Evolutionary conservation across 64 coral and sea anemone genomes (phyloP), one percentile per base, ranked within the genome.

Genomic region (Stichodactyla helianthus): DNA sequence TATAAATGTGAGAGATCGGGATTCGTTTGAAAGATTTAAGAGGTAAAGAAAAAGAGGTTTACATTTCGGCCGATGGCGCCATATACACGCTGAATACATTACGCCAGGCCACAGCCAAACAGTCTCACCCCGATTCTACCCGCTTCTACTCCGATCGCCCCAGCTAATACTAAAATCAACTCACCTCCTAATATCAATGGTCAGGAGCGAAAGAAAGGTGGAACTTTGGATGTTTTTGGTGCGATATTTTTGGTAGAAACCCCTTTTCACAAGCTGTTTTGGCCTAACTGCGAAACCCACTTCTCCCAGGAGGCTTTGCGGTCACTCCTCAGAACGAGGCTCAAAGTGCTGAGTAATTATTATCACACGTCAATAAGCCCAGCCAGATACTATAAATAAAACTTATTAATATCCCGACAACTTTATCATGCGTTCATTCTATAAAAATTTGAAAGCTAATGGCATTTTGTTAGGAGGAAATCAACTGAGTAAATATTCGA

Each of bases 1-100:
- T 17, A 8, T 9, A 8, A 84, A 50, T n/a, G 1, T 27, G 2
- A 60, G 26, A 54, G 61, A 84, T 84, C 54, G 15, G n/a, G 55
- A 5, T 59, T 60, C 4, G 8, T 54, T 55, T 63, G 4, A 54
- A 54, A 55, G 27, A 7, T 22, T 59, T 13, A 57, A 27, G 17
- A 60, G 83, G 83, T 8, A n/a, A 81, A 35, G 83, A 26, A 84
- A 84, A 60, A 4, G 13, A 18, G 83, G 83, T 84, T 84, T 84
- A 57, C 27, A 63, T 84, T 84, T 84, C 54, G 83, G 83, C 83
- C 83, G 54, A 84, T 84, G 83, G 83, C 83, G 83, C 83, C 83
- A 84, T 84, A 8, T 81, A 63, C 83, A 84, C 83, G 83, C 55
- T 84, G 83, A 84, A 84, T 84, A 84, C 59, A 84, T 84, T 84